Conservation (phyloP, 2,113 vertebrate genomes). For the Serinus canaria region DNA sequence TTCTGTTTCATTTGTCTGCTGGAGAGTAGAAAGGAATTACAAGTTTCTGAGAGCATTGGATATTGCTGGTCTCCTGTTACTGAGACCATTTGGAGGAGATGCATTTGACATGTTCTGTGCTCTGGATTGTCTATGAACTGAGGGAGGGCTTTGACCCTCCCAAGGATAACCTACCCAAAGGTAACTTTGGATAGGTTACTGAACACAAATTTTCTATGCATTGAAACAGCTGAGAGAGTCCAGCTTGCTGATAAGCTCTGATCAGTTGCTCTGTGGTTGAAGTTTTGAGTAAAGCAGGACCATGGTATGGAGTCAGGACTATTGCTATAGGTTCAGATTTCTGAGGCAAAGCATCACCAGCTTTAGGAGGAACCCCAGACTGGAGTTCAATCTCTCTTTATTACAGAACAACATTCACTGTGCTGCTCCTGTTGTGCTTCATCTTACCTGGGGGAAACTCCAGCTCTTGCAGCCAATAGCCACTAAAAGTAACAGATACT, state of each 20-base stretch:
- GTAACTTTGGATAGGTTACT: neutral
- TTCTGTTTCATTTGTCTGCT: neutral
- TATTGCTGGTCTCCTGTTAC: neutral
- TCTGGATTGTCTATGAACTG: neutral
- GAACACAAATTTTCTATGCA: neutral
- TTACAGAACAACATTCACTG: neutral
- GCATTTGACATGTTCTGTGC: neutral
- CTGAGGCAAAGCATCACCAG: neutral
- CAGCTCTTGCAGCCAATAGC: neutral
- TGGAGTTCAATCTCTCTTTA: neutral
- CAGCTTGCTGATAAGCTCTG: neutral
- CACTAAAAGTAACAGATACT: neutral
- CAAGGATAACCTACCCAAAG: too few species aligned
- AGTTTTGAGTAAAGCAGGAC: neutral
- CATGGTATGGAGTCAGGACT: neutral
- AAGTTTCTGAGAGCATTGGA: neutral
- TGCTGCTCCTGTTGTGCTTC: neutral
- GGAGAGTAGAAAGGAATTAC: neutral
- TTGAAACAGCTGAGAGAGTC: neutral
- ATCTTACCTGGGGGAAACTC: neutral
- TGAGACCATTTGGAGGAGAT: neutral
- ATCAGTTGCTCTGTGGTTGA: neutral
- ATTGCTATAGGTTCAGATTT: neutral
- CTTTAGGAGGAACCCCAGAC: neutral
- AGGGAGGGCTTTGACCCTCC: neutral